These are phyloP conservation scores for Alexandromys oeconomus DNA, from an alignment of 2,797 vertebrate genomes.

Conservation along the genomic window DNA sequence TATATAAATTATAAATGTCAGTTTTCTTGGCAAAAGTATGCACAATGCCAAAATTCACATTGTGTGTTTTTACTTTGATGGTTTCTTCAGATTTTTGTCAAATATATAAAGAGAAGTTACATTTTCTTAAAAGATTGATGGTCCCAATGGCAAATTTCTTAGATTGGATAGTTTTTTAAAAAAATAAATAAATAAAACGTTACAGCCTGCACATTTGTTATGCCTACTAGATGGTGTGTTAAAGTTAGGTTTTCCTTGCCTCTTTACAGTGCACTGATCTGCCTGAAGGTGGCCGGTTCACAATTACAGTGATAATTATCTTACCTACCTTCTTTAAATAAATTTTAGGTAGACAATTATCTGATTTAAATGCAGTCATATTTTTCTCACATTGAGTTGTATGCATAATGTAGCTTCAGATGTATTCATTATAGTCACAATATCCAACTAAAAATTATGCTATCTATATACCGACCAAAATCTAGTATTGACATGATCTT, in stretches of 20 bases:
- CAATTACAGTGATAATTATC: conserved; percentile 87
- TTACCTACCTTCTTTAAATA: conserved; percentile 87
- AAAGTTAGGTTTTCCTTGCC: conserved; percentile 85
- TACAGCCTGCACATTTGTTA: conserved; percentile 85
- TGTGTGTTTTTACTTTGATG: conserved; percentile 81
- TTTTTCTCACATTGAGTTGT: conserved; percentile 86
- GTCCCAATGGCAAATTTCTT: conserved; percentile 75
- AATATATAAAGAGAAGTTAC: conserved; percentile 80
- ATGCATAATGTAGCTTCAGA: conserved; percentile 86
- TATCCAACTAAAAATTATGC: conserved; percentile 85
- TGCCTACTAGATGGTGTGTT: conserved; percentile 81
- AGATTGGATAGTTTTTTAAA: conserved; percentile 80
- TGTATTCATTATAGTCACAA: conserved; percentile 85
- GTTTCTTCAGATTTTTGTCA: conserved; percentile 75
- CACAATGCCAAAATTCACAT: conserved; percentile 90
- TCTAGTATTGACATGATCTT: conserved; percentile 89
- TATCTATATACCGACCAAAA: conserved; percentile 87
- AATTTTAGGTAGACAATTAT: conserved; percentile 86
- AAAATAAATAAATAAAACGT: conserved; percentile 68
- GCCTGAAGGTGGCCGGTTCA: conserved; percentile 83
- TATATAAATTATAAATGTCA: conserved; percentile 86
- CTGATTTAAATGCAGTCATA: conserved; percentile 81
- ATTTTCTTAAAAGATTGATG: conserved; percentile 77
- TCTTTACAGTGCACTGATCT: conserved; percentile 82
- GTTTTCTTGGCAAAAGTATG: conserved; percentile 86